phyloP scores from a whole-genome alignment of 2,888 invertebrate species.

The Erannis defoliaria region DNA sequence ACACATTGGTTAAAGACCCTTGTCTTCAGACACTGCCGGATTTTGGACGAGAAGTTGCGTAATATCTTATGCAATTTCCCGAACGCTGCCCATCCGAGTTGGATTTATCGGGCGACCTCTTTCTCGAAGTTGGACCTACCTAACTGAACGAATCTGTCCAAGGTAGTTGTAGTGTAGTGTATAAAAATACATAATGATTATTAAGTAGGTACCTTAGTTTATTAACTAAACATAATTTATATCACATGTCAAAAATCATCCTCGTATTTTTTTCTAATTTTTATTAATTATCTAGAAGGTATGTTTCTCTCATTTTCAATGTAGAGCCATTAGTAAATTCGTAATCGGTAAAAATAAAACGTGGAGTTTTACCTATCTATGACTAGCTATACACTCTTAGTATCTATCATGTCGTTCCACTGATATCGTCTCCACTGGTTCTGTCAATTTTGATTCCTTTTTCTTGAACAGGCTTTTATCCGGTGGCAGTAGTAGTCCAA shows the following conservation, averaged over 20 bases:
- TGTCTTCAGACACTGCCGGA: no score
- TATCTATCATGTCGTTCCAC: constrained; percentile 19
- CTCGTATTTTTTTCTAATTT: neutral
- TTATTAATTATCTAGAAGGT: neutral
- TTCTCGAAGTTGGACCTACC: no score
- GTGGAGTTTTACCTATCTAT: neutral
- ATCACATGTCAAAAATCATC: constrained; percentile 1
- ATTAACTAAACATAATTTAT: constrained; percentile 10
- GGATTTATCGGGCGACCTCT: no score
- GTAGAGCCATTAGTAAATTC: neutral
- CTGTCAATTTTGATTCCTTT: constrained; percentile 12
- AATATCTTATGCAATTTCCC: no score
- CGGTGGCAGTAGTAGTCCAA: constrained; percentile 54
- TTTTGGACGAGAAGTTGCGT: no score
- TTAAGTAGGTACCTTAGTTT: neutral
- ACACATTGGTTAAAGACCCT: no score
- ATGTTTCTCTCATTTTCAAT: neutral
- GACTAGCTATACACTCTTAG: neutral
- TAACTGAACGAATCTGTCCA: no score
- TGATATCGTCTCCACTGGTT: constrained; percentile 6
- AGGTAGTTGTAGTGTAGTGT: no score
- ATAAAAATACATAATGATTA: neutral
- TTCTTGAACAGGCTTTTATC: constrained; percentile 38
- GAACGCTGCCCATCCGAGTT: no score
- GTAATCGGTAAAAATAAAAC: neutral